These are phyloP conservation scores for Drosophila monieri DNA, from an alignment of 2,888 invertebrate genomes.

Conservation along the genomic window DNA sequence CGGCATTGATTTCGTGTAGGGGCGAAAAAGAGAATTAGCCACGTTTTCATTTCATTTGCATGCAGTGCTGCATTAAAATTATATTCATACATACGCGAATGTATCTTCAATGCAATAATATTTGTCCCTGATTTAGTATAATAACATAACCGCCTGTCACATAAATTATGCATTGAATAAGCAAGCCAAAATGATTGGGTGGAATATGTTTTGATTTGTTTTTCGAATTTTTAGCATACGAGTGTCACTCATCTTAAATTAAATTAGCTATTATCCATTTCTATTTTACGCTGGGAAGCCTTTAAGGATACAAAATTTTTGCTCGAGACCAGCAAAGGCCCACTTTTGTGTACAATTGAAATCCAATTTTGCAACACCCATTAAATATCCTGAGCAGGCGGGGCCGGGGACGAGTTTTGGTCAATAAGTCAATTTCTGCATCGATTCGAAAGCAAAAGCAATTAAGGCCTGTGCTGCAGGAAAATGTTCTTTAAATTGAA, in stretches of 20 bases:
- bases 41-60: conserved; percentile 62
- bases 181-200: conserved; percentile 11
- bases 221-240: not conserved
- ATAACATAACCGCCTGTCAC: conserved; percentile 41
- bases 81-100: conserved; percentile 30
- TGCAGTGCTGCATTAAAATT: conserved; percentile 48
- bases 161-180: conserved; percentile 40
- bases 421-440: conserved; percentile 53
- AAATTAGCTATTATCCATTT: not conserved
- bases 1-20: conserved; percentile 62
- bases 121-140: conserved; percentile 40
- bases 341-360: conserved; percentile 48
- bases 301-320: conserved; percentile 2
- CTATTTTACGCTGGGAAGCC: not conserved
- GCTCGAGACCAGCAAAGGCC: not conserved
- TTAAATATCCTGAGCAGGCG: not conserved
- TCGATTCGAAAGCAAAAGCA: conserved; percentile 44
- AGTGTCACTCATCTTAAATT: not conserved
- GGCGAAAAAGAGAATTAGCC: conserved; percentile 67
- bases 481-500: conserved; percentile 62
- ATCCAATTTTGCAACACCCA: conserved; percentile 27
- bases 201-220: conserved; percentile 24
- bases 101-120: conserved; percentile 37
- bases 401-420: not conserved
- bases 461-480: conserved; percentile 49